These are phyloP conservation scores for Philopotamus ludificatus DNA, from an alignment of 1,140 invertebrate genomes.

Conservation along the genomic window DNA sequence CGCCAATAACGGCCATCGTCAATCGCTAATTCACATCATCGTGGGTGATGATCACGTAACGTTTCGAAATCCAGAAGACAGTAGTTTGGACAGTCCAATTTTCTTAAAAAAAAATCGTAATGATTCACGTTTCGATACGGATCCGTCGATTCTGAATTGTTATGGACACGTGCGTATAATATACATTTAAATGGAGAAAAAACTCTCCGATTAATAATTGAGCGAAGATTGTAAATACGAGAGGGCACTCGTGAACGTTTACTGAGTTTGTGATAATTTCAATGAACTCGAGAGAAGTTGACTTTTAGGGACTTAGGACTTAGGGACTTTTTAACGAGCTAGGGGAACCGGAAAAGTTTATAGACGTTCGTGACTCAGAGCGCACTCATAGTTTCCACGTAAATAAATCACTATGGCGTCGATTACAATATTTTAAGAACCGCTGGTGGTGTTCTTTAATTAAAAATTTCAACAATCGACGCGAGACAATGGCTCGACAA, in stretches of 20 bases:
- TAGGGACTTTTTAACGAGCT: not conserved
- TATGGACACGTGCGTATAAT: not conserved
- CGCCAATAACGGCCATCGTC: not conserved
- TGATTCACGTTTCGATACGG: too few species aligned
- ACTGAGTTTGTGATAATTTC: not conserved
- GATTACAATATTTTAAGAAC: too few species aligned
- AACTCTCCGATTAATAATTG: not conserved
- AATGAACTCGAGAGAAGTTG: not conserved
- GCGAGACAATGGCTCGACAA: too few species aligned
- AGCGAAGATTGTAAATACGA: not conserved
- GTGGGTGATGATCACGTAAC: not conserved
- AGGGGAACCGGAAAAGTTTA: not conserved
- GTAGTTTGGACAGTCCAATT: not conserved
- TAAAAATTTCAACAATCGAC: too few species aligned
- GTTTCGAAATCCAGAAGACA: not conserved
- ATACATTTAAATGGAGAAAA: not conserved
- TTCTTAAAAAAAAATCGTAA: not conserved
- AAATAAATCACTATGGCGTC: too few species aligned
- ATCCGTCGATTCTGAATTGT: too few species aligned
- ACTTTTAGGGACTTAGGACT: too few species aligned
- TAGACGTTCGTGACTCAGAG: not conserved
- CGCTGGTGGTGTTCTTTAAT: too few species aligned
- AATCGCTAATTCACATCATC: not conserved
- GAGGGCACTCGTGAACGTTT: not conserved
- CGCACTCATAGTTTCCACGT: too few species aligned